Conservation (phyloP, 2,888 invertebrate species). For the Chydorus sphaericus region DNA sequence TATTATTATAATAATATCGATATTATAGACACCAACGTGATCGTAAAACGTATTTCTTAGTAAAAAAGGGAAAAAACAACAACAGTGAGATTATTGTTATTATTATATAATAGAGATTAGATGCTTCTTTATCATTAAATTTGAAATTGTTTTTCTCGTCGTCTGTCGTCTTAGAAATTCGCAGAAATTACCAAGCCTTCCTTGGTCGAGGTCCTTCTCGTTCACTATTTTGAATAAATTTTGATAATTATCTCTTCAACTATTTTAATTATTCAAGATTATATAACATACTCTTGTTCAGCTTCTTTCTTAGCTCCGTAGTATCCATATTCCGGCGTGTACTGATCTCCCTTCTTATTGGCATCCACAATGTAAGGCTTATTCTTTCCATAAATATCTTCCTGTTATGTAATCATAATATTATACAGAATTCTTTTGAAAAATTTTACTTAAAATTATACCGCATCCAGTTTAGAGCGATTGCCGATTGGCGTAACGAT, state of each 20-base stretch:
- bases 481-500: not conserved
- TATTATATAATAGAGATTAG: too few species aligned
- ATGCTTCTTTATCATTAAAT: too few species aligned
- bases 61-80: too few species aligned
- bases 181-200: conserved; percentile 11
- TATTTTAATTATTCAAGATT: not conserved
- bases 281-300: conserved; percentile 1
- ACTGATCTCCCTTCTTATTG: not conserved
- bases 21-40: too few species aligned
- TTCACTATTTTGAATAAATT: not conserved
- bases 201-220: conserved; percentile 8
- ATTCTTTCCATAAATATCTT: not conserved
- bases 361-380: conserved; percentile 1
- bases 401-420: not conserved
- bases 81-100: too few species aligned
- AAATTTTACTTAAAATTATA: not conserved
- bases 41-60: too few species aligned
- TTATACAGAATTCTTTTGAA: not conserved
- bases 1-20: too few species aligned
- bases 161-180: too few species aligned
- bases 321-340: not conserved
- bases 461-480: not conserved
- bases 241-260: not conserved
- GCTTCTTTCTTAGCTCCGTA: conserved; percentile 3
- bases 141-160: too few species aligned